Percentiles rank a stretch among this genome's conserved stretches.
phyloP scores from a whole-genome alignment of 2,888 invertebrate species.

The Epiblema foenella region DNA sequence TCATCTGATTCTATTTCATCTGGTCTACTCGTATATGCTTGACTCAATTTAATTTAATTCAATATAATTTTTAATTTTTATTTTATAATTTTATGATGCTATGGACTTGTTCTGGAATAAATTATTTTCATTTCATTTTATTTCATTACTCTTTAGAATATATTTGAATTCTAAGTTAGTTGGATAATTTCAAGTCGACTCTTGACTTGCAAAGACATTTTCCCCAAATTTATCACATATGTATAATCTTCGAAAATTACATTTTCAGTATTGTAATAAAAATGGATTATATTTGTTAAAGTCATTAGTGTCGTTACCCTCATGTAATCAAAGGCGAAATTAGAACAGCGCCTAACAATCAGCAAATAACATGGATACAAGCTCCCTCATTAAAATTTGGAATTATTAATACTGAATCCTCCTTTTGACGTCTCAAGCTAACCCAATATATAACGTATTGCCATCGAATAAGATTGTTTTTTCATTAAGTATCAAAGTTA shows the following conservation, averaged over 20 bases:
- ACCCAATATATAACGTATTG: neutral
- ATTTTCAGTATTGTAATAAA: too few species aligned
- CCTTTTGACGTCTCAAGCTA: neutral
- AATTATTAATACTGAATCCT: neutral
- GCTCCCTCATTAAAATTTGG: slow-evolving; percentile 13
- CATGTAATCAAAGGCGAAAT: slow-evolving; percentile 10
- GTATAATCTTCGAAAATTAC: neutral
- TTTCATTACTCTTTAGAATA: too few species aligned
- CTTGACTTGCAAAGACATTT: too few species aligned
- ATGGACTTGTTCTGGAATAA: too few species aligned
- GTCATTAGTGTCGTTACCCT: slow-evolving; percentile 6
- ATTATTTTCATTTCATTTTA: too few species aligned
- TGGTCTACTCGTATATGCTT: too few species aligned
- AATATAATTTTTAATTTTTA: too few species aligned
- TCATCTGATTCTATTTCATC: too few species aligned
- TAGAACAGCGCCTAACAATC: slow-evolving; percentile 8
- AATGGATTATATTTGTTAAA: neutral
- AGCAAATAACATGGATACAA: slow-evolving; percentile 9
- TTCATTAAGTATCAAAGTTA: neutral
- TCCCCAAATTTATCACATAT: neutral
- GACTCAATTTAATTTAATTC: too few species aligned
- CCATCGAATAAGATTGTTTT: neutral
- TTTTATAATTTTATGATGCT: too few species aligned
- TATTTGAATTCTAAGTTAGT: too few species aligned
- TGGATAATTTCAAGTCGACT: too few species aligned